Evolutionary conservation across 1,140 invertebrate species (phyloP).

Genomic region (Drosophila cardini): DNA sequence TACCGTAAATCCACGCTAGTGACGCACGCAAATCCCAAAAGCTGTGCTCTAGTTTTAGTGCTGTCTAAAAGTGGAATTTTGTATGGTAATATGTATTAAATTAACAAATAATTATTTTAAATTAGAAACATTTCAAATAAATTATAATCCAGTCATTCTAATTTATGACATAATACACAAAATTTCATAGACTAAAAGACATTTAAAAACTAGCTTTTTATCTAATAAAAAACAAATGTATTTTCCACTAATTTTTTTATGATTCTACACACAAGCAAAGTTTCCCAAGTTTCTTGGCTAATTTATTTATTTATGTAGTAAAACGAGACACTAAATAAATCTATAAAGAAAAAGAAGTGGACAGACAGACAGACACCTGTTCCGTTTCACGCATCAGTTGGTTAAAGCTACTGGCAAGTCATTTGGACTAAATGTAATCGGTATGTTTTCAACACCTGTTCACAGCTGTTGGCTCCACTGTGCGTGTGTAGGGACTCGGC

Average conservation of each 20-base stretch:
- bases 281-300: constrained; percentile 13
- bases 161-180: background rate
- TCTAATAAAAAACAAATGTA: background rate
- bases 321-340: constrained; percentile 21
- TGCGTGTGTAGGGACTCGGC: constrained; percentile 19
- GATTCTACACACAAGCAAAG: background rate
- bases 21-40: too few species aligned
- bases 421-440: constrained; percentile 68
- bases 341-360: constrained; percentile 20
- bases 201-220: background rate
- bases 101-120: too few species aligned
- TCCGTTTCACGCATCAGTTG: constrained; percentile 68
- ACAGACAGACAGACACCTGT: constrained; percentile 52
- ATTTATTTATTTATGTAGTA: constrained; percentile 25
- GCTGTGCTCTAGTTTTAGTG: too few species aligned
- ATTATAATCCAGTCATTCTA: too few species aligned
- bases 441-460: constrained; percentile 72
- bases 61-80: too few species aligned
- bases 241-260: constrained; percentile 11
- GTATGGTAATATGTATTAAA: too few species aligned
- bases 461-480: constrained; percentile 63
- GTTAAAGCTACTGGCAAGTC: constrained; percentile 43
- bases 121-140: too few species aligned
- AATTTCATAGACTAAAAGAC: background rate
- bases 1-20: too few species aligned